Percentiles rank a stretch among this genome's conserved stretches.
phyloP scores from a whole-genome alignment of 2,888 invertebrate species.

The Leucoptera coffeella region DNA sequence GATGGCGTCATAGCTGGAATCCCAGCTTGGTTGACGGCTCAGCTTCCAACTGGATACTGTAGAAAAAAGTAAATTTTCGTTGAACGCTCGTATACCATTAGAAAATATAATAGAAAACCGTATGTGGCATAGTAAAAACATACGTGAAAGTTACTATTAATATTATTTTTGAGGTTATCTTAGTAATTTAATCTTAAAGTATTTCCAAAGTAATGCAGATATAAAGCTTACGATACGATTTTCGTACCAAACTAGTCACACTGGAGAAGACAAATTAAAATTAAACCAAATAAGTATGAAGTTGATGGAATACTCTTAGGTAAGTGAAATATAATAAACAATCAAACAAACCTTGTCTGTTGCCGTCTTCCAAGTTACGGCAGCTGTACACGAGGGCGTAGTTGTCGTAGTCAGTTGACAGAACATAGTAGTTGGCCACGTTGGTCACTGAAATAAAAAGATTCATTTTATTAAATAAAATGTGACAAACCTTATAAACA shows the following conservation, averaged over 20 bases:
- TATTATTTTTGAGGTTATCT: too few species aligned
- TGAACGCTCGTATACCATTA: neutral
- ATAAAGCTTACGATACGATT: too few species aligned
- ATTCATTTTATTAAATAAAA: neutral
- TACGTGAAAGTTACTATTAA: too few species aligned
- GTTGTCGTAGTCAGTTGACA: slow-evolving; percentile 25
- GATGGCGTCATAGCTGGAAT: slow-evolving; percentile 9
- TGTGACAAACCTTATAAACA: neutral
- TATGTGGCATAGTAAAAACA: too few species aligned
- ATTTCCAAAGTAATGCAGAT: too few species aligned
- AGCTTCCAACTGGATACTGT: slow-evolving; percentile 36
- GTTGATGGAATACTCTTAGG: too few species aligned
- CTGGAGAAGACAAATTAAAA: too few species aligned
- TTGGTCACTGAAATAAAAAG: slow-evolving; percentile 9
- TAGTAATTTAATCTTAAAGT: too few species aligned
- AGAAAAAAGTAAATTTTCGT: slow-evolving; percentile 2
- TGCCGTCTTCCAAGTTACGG: slow-evolving; percentile 12
- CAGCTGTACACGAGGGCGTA: slow-evolving; percentile 31
- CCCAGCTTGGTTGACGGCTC: slow-evolving; percentile 16
- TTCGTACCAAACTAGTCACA: too few species aligned
- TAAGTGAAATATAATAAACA: neutral
- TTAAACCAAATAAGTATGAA: too few species aligned
- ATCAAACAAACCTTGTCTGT: slow-evolving; percentile 18
- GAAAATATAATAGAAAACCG: neutral
- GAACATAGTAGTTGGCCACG: slow-evolving; percentile 16